A percentile compares a stretch with the other conserved stretches of the same genome.
Evolutionary conservation across 2,113 vertebrate genomes (phyloP).

Genomic region (Scatophagus argus): DNA sequence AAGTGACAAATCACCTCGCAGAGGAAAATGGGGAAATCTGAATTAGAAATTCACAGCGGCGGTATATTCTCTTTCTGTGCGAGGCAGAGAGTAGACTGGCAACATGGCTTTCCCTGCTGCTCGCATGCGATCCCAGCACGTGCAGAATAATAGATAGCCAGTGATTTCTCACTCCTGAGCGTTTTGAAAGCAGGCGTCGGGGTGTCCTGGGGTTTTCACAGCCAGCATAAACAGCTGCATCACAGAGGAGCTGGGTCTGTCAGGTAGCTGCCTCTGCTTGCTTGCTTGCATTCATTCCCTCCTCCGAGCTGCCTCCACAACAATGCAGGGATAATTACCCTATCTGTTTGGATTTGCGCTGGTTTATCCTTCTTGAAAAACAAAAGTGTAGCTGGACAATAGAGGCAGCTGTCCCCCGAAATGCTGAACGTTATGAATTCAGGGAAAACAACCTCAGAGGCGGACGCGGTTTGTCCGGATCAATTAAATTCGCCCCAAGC

Average conservation of each 20-base stretch:
- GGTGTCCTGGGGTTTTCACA: conserved; percentile 35
- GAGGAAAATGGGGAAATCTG: conserved; percentile 9
- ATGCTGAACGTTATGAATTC: neutral
- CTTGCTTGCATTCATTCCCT: conserved; percentile 55
- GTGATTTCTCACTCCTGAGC: conserved; percentile 42
- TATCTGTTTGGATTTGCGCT: conserved; percentile 6
- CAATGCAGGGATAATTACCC: conserved; percentile 61
- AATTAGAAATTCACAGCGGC: conserved; percentile 34
- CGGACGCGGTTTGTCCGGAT: conserved; percentile 56
- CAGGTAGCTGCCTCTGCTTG: conserved; percentile 59
- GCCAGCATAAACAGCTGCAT: conserved; percentile 68
- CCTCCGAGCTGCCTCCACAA: conserved; percentile 60
- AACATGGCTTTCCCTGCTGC: conserved; percentile 40
- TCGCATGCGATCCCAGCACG: conserved; percentile 53
- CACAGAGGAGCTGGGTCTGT: conserved; percentile 59
- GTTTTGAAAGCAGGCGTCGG: conserved; percentile 33
- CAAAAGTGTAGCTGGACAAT: neutral
- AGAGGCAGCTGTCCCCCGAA: neutral
- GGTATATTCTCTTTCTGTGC: neutral
- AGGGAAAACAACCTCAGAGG: conserved; percentile 27
- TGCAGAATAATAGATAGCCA: conserved; percentile 47
- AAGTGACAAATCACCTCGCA: conserved; percentile 6
- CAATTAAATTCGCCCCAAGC: conserved; percentile 71
- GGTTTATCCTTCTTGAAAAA: conserved; percentile 3
- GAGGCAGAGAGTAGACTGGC: conserved; percentile 20